Conservation (phyloP, 2,888 invertebrate species). For the Callosobruchus maculatus region DNA sequence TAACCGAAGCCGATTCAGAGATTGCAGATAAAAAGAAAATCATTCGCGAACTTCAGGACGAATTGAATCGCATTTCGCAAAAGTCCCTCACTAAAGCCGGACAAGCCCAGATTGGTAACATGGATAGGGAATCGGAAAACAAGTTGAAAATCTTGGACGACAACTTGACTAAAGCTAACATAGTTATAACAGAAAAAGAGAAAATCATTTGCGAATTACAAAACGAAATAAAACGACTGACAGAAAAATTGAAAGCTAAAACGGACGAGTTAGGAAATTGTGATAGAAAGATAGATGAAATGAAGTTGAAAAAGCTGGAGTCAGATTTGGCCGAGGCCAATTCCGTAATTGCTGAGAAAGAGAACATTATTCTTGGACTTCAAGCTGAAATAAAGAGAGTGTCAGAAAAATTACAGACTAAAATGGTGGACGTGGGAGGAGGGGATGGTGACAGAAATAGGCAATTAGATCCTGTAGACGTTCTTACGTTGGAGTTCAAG, state of each 20-base stretch:
- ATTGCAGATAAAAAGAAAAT: conserved; percentile 11
- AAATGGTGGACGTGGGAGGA: not conserved
- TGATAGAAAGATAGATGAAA: conserved; percentile 7
- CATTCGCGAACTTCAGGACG: conserved; percentile 19
- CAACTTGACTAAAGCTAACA: conserved; percentile 8
- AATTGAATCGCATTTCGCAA: not conserved
- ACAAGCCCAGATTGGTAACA: not conserved
- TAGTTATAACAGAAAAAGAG: conserved; percentile 8
- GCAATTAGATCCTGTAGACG: conserved; percentile 14
- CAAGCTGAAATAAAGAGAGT: not conserved
- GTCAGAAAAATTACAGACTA: not conserved
- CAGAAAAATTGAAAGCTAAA: not conserved
- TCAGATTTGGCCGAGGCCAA: conserved; percentile 17
- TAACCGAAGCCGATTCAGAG: not conserved
- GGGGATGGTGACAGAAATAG: not conserved
- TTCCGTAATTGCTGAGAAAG: not conserved
- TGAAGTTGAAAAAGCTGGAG: conserved; percentile 16
- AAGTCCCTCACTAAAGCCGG: not conserved
- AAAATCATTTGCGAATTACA: conserved; percentile 7
- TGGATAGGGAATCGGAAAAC: not conserved
- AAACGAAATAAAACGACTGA: not conserved
- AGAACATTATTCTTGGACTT: not conserved
- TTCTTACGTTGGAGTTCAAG: conserved; percentile 31
- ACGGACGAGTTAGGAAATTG: conserved; percentile 1
- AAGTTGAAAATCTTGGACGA: conserved; percentile 4